These are phyloP conservation scores for Gobio gobio DNA, from an alignment of 2,113 vertebrate genomes.

Conservation along the genomic window DNA sequence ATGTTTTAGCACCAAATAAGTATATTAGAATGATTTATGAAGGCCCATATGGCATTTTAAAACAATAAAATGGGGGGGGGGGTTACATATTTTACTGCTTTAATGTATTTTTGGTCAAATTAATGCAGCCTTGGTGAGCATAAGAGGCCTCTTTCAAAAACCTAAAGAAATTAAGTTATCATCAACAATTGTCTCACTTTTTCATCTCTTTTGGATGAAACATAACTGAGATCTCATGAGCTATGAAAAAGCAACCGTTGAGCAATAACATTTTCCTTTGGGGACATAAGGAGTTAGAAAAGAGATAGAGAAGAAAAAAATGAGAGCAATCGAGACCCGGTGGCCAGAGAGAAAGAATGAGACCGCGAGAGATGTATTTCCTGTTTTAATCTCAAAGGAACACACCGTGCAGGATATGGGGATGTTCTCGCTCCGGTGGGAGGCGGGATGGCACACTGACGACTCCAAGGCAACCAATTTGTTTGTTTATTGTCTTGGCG, in stretches of 20 bases:
- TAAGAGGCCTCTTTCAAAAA: no score
- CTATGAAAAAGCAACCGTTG: not conserved
- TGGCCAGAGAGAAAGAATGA: constrained; percentile 1
- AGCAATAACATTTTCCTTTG: constrained; percentile 11
- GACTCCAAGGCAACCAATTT: constrained; percentile 77
- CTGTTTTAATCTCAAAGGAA: constrained; percentile 61
- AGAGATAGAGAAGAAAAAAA: not conserved
- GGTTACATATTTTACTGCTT: not conserved
- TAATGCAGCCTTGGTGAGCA: not conserved
- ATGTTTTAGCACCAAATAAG: not conserved
- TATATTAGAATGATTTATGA: not conserved
- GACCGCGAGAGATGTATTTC: constrained; percentile 58
- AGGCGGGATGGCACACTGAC: constrained; percentile 66
- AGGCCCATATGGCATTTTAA: not conserved
- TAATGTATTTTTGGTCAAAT: not conserved
- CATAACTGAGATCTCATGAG: constrained; percentile 1
- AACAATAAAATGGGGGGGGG: not conserved
- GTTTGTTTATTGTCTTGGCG: constrained; percentile 78
- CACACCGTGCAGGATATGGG: constrained; percentile 26
- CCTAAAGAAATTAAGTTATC: no score
- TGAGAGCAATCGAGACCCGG: not conserved
- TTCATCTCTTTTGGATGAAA: not conserved
- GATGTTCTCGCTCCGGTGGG: constrained; percentile 37
- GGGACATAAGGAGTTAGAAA: constrained; percentile 5
- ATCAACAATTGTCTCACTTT: no score